Evolutionary conservation across 2,113 vertebrate genomes (phyloP).

Genomic region (Rhabdornis inornatus): DNA sequence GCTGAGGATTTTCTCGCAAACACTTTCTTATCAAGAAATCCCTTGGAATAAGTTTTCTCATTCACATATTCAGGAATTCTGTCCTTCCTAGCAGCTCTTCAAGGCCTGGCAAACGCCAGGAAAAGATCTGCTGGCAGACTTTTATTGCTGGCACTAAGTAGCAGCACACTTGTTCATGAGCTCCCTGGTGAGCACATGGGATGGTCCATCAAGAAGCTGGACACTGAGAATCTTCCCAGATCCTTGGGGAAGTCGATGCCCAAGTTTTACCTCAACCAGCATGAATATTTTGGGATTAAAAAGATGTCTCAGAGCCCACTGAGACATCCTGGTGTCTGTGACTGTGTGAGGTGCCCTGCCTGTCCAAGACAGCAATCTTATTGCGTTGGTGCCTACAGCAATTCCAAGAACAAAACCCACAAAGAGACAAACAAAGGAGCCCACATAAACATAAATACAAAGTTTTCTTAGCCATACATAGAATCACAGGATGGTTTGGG

Average conservation of each 20-base stretch:
- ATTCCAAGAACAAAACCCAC: neutral
- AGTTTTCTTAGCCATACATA: neutral
- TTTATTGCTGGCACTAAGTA: neutral
- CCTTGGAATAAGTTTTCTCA: neutral
- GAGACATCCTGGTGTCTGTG: neutral
- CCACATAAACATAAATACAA: neutral
- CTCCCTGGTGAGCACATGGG: neutral
- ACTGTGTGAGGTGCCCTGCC: neutral
- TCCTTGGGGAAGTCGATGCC: neutral
- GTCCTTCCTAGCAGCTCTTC: neutral
- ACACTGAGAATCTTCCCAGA: neutral
- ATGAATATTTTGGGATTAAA: neutral
- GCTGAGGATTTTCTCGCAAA: neutral
- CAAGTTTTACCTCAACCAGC: neutral
- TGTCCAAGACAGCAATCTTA: neutral
- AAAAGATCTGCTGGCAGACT: neutral
- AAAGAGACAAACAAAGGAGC: neutral
- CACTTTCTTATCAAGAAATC: neutral
- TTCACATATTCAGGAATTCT: neutral
- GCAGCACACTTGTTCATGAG: neutral
- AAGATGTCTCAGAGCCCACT: neutral
- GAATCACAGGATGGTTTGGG: neutral
- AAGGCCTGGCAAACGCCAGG: neutral
- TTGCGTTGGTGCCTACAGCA: neutral
- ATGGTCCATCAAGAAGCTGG: neutral